phyloP scores from a whole-genome alignment of 2,113 vertebrate species.

The Pelecanoides urinatrix region DNA sequence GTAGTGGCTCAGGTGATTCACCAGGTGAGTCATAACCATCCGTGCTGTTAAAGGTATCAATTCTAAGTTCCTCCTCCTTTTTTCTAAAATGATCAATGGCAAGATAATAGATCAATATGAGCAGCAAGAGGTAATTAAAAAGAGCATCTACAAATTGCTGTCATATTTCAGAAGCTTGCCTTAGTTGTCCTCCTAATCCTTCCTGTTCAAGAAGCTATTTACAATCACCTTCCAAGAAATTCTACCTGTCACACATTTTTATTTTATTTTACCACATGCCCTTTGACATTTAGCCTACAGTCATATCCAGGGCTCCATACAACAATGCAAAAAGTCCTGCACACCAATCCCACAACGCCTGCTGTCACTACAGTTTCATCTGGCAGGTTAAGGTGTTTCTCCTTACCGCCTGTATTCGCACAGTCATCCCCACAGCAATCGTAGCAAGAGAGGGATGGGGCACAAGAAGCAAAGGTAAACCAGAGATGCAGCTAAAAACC shows the following conservation, averaged over 20 bases:
- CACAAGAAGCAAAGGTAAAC: not conserved
- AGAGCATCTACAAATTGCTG: not conserved
- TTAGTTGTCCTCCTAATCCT: not conserved
- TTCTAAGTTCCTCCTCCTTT: constrained; percentile 87
- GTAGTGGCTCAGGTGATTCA: constrained; percentile 95
- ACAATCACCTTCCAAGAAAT: not conserved
- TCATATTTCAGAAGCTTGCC: not conserved
- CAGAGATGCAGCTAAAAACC: not conserved
- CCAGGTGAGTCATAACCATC: constrained; percentile 96
- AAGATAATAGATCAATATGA: not conserved
- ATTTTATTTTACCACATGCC: not conserved
- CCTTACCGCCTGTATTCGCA: not conserved
- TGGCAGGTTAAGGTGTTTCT: not conserved
- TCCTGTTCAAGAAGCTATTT: not conserved
- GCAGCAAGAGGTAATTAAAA: not conserved
- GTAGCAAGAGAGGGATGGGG: not conserved
- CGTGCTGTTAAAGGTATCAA: constrained; percentile 91
- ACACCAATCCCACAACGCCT: not conserved
- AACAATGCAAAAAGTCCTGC: not conserved
- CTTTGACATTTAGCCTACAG: not conserved
- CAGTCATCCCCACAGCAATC: not conserved
- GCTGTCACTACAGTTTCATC: not conserved
- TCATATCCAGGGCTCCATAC: not conserved
- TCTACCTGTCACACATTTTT: not conserved
- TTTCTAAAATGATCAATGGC: constrained; percentile 72